Base-by-base conservation (phyloP, 2,888 invertebrate genomes). In the Scaptomyza reducta region DNA sequence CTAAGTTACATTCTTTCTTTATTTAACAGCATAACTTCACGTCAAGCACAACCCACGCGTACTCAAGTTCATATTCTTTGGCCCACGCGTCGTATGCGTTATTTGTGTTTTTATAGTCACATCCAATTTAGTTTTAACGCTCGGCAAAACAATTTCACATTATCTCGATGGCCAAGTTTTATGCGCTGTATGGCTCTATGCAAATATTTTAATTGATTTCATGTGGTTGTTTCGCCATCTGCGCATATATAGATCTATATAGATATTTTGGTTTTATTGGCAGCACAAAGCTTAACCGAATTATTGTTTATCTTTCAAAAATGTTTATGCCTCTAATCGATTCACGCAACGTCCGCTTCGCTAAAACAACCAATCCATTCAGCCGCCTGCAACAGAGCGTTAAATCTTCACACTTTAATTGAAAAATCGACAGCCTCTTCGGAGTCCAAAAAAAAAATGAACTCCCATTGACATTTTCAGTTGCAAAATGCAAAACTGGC, bases 201-300 rank as follows among this genome's bases (percentile, higher is more conserved):
- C 63, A 79, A 86, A 80, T 83, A 86, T 86, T 79, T 83, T 79
- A 86, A 86, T 81, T 75, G 86, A 79, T 79, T 83, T 83, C 77
- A 75, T 86, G 77, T 77, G 83, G 67, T 22, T 54, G 22, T 45
- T 55, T 44, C 18, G 35, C 18, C 31, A 42, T 14, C 9, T 38
- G 16, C 27, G 13, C 33, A 27, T 60, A 27, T 69, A 9, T 27
- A 27, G 60, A 22, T 22, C 3, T 22, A 22, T 22, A 22, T 81
- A 84, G 74, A 84, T 71, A 81, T 75, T 74, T 66, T 46, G 10
- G 14, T 40, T 61, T 47, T 65, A 62, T 61, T 61, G 60, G 55
- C 65, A 61, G 44, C 29, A 41, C 27, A 42, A n/a, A n/a, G 40
- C 40, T 51, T 44, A 7, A 31, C 35, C 0, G 35, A 68, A 40